Base-by-base conservation (phyloP, 2,888 invertebrate genomes). In the Allolobophora icterica region DNA sequence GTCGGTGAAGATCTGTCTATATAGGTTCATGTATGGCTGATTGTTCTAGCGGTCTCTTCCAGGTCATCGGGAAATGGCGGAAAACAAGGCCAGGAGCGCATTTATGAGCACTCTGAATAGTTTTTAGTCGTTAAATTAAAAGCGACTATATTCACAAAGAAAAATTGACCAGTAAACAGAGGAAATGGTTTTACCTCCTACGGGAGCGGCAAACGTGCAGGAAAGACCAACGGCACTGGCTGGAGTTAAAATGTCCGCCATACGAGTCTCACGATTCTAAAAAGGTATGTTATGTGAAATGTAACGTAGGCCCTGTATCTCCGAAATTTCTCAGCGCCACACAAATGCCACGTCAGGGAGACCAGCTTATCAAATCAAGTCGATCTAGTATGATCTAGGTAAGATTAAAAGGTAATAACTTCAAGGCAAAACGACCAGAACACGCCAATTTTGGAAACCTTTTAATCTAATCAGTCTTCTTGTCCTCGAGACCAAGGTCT, bases 211-310 rank as follows among this genome's bases (percentile, higher is more conserved):
- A 96, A 99, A 99, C 94, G 98, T 99, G 71, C 98, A 97, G 0
- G 97, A 97, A 0, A 99, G 99, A 0, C 99, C 99, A 0, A 99
- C 99, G 0, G 99, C 99, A 95, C 99, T 99, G 0, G 99, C 99
- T 0, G 99, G 99, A 0, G 99, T 99, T 94, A 99, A 95, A 99
- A 99, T 99, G 96, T 99, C 99, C 90, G 97, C 97, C 93, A 98
- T 98, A n/a, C 99, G 96, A 89, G 98, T 98, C 95, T 99, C 91
- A 58, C 89, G 98, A 96, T 98, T 98, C 96, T 95, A 93, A 34
- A 34, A 58, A 17, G 34, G 40, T 33, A 52, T 21, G 24, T 5
- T 1, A 42, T 42, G 42, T 21, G 30, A n/a, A n/a, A 38, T 34
- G 35, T 17, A 34, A 35, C 84, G 34, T 34, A 21, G 1, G n/a